Conservation (phyloP, 2,797 vertebrate genomes). For the Leuciscus waleckii region DNA sequence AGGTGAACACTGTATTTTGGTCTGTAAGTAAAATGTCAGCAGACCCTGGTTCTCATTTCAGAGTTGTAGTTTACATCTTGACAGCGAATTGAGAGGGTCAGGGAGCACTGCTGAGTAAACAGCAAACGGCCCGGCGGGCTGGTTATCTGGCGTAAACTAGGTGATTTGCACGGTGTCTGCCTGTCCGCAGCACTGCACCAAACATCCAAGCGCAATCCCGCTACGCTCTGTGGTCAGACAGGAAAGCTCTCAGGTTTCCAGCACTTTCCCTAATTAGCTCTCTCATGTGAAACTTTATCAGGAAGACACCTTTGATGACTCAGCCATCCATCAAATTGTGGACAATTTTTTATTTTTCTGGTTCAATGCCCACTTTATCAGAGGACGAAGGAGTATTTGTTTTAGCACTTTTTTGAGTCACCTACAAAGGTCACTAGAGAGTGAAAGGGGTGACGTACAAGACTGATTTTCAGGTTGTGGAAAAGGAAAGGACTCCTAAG, state of each 20-base stretch:
- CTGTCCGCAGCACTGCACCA: constrained; percentile 53
- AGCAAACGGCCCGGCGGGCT: constrained; percentile 51
- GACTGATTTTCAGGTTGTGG: constrained; percentile 48
- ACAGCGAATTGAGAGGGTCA: constrained; percentile 57
- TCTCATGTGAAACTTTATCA: constrained; percentile 64
- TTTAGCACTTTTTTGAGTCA: constrained; percentile 55
- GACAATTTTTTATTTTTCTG: constrained; percentile 59
- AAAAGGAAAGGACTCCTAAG: constrained; percentile 49
- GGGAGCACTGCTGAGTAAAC: constrained; percentile 60
- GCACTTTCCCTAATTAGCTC: constrained; percentile 70
- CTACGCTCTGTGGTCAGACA: constrained; percentile 64
- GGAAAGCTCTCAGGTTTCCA: constrained; percentile 67
- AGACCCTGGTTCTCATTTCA: constrained; percentile 57
- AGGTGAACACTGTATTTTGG: constrained; percentile 36
- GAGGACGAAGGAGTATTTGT: constrained; percentile 50
- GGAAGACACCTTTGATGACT: constrained; percentile 58
- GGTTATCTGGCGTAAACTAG: constrained; percentile 58
- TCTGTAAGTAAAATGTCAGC: constrained; percentile 46
- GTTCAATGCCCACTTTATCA: constrained; percentile 55
- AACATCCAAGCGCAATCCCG: constrained; percentile 58
- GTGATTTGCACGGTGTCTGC: constrained; percentile 65
- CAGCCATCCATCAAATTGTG: constrained; percentile 63
- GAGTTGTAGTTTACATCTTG: constrained; percentile 55
- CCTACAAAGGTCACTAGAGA: constrained; percentile 20
- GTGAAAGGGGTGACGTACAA: constrained; percentile 44